phyloP scores from a whole-genome alignment of 2,797 vertebrate genomes.

The Eurystomus glaucurus region DNA sequence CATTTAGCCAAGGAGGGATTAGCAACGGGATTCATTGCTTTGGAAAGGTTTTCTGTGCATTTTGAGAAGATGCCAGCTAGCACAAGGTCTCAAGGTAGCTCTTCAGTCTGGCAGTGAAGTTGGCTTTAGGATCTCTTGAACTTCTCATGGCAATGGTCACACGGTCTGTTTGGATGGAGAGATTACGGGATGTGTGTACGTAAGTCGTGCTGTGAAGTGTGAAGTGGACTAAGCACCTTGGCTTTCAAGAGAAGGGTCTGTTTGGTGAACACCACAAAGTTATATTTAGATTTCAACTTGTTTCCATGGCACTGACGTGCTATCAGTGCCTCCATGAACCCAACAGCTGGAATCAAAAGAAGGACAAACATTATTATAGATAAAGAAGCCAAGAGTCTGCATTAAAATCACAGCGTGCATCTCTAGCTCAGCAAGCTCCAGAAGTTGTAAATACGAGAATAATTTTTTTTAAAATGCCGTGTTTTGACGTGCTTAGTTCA shows the following conservation, averaged over 20 bases:
- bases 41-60: not conserved
- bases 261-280: not conserved
- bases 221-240: not conserved
- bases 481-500: not conserved
- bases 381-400: not conserved
- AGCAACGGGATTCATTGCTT: not conserved
- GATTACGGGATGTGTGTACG: rapidly evolving
- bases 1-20: not conserved
- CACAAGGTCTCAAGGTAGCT: not conserved
- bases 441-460: not conserved
- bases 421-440: not conserved
- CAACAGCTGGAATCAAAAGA: not conserved
- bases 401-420: not conserved
- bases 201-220: not conserved
- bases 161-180: not conserved
- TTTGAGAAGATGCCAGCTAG: not conserved
- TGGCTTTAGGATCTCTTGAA: not conserved
- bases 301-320: not conserved
- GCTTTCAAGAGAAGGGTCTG: not conserved
- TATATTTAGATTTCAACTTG: not conserved
- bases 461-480: not conserved
- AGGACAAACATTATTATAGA: not conserved
- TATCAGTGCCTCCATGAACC: not conserved
- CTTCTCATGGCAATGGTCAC: not conserved
- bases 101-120: not conserved